Conservation (phyloP, 1,140 invertebrate species). For the Zelostemma sp. region DNA sequence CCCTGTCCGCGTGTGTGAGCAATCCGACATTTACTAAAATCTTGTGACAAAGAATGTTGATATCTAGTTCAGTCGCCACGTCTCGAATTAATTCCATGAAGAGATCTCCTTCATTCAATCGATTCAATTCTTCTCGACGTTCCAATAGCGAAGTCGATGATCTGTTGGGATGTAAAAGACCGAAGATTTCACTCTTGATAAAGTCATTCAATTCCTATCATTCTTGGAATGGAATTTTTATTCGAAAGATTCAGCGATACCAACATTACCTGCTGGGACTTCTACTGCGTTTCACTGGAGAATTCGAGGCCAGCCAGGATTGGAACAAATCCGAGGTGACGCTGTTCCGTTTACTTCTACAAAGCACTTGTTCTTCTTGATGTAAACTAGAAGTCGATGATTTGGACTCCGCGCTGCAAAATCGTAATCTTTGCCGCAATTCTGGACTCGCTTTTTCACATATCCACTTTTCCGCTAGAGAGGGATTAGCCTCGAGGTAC, state of each 20-base stretch:
- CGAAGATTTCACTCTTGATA: no score
- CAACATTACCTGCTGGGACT: slow-evolving; percentile 74
- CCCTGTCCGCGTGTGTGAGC: slow-evolving; percentile 88
- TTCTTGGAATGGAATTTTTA: no score
- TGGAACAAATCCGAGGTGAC: slow-evolving; percentile 89
- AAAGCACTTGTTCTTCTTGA: slow-evolving; percentile 65
- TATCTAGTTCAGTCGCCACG: slow-evolving; percentile 93
- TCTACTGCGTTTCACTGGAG: slow-evolving; percentile 72
- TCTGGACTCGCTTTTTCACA: slow-evolving; percentile 79
- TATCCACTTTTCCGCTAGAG: slow-evolving; percentile 78
- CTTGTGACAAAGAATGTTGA: slow-evolving; percentile 93
- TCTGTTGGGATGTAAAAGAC: slow-evolving; percentile 26
- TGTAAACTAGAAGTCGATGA: slow-evolving; percentile 66
- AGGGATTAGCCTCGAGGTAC: slow-evolving; percentile 73
- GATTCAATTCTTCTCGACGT: slow-evolving; percentile 72
- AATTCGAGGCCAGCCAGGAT: slow-evolving; percentile 81
- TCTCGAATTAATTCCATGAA: slow-evolving; percentile 95
- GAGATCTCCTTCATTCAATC: slow-evolving; percentile 77
- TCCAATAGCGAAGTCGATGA: slow-evolving; percentile 63
- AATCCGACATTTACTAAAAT: slow-evolving; percentile 92
- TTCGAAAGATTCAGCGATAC: no score
- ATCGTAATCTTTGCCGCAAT: slow-evolving; percentile 69
- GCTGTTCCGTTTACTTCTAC: slow-evolving; percentile 74
- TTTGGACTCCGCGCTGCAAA: slow-evolving; percentile 55
- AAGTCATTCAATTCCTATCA: no score